These are phyloP conservation scores for Lepidurus arcticus DNA, from an alignment of 1,140 invertebrate genomes.

Conservation along the genomic window DNA sequence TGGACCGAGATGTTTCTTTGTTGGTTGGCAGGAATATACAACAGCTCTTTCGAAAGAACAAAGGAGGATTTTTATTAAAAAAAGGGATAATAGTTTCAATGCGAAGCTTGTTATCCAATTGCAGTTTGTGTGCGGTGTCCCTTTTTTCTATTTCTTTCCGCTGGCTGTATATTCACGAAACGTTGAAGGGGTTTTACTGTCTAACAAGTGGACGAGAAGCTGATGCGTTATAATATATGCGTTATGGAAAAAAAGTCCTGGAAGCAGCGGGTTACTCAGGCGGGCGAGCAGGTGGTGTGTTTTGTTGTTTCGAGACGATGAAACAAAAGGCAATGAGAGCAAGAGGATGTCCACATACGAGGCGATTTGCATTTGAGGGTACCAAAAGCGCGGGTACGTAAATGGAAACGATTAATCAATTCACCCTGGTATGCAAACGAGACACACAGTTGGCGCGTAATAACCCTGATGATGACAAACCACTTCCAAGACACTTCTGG, in stretches of 20 bases:
- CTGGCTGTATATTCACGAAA: neutral
- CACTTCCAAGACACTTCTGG: neutral
- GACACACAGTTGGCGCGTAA: neutral
- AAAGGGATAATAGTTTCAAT: neutral
- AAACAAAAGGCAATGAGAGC: conserved; percentile 8
- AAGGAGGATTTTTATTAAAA: neutral
- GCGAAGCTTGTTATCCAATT: neutral
- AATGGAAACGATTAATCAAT: conserved; percentile 16
- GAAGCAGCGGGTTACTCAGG: conserved; percentile 16
- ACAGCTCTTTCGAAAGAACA: neutral
- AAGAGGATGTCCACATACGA: neutral
- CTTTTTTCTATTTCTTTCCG: neutral
- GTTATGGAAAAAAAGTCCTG: neutral
- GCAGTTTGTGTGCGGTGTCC: neutral
- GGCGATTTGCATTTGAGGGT: neutral
- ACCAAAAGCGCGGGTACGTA: neutral
- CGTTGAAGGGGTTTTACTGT: neutral
- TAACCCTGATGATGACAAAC: conserved; percentile 15
- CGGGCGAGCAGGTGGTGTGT: conserved; percentile 20
- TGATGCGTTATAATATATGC: neutral
- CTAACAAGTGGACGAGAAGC: neutral
- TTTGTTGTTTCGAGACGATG: neutral
- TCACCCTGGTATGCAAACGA: conserved; percentile 3
- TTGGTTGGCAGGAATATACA: neutral
- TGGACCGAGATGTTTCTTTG: conserved; percentile 8